Conservation (phyloP, 2,113 vertebrate genomes). For the Daphoenositta chrysoptera region DNA sequence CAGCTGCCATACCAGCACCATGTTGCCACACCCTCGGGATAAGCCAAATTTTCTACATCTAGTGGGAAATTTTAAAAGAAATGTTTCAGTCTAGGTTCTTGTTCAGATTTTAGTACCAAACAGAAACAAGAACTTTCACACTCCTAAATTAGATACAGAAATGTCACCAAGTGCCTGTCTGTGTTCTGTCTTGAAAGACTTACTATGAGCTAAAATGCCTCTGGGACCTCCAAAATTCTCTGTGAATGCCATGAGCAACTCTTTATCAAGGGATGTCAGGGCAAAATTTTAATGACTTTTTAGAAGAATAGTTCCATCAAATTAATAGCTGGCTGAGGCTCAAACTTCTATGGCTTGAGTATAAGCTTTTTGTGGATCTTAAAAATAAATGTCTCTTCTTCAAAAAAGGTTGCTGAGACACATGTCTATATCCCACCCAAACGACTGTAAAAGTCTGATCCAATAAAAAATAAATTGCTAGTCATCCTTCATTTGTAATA, state of each 20-base stretch:
- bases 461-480: neutral
- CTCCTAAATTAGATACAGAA: neutral
- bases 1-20: neutral
- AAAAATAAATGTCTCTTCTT: neutral
- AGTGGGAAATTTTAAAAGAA: neutral
- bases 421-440: neutral
- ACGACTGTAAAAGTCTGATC: neutral
- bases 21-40: neutral
- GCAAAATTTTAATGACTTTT: neutral
- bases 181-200: neutral
- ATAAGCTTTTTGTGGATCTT: neutral
- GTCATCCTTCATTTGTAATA: neutral
- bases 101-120: neutral
- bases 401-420: neutral
- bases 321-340: neutral
- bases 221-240: neutral
- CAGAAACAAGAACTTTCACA: neutral
- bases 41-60: neutral
- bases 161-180: neutral
- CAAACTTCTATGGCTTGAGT: neutral
- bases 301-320: neutral
- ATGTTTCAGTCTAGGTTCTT: neutral
- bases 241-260: neutral
- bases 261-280: neutral
- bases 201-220: neutral